phyloP scores from a whole-genome alignment of 2,113 vertebrate species.

The Hepsetus odoe region DNA sequence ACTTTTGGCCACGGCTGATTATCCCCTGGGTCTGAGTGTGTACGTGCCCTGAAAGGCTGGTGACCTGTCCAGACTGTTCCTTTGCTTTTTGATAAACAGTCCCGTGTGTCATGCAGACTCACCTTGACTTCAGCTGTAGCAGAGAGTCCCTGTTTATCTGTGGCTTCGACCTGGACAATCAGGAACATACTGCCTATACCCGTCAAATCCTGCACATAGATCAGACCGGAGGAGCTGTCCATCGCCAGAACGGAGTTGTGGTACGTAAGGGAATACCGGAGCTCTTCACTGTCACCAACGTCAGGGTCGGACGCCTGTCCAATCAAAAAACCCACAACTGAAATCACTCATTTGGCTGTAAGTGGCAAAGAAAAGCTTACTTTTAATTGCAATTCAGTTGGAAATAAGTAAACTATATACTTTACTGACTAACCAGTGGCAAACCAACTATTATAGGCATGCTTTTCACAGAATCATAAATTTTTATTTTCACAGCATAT shows the following conservation, averaged over 20 bases:
- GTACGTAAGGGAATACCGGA: constrained; percentile 71
- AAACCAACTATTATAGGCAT: too few species aligned
- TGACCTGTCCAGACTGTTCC: too few species aligned
- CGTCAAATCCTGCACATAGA: constrained; percentile 71
- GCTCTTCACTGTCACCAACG: constrained; percentile 53
- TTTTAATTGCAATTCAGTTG: too few species aligned
- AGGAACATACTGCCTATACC: constrained; percentile 43
- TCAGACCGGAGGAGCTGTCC: constrained; percentile 69
- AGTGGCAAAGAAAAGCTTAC: too few species aligned
- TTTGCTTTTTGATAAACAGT: not conserved
- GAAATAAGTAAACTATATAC: not conserved
- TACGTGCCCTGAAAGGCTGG: too few species aligned
- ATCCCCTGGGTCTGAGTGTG: too few species aligned
- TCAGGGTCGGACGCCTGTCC: constrained; percentile 77
- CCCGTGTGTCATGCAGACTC: constrained; percentile 35
- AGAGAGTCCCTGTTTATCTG: constrained; percentile 64
- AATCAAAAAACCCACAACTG: not conserved
- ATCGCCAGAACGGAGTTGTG: constrained; percentile 62
- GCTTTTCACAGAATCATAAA: too few species aligned
- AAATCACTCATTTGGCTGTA: not conserved
- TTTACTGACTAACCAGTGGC: not conserved
- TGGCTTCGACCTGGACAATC: constrained; percentile 62
- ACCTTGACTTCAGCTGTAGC: constrained; percentile 67
- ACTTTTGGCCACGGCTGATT: too few species aligned
- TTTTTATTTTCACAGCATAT: too few species aligned